Percentiles rank a stretch among this genome's conserved stretches.
Conservation (phyloP, 2,113 vertebrate species). For the Prolemur simus region DNA sequence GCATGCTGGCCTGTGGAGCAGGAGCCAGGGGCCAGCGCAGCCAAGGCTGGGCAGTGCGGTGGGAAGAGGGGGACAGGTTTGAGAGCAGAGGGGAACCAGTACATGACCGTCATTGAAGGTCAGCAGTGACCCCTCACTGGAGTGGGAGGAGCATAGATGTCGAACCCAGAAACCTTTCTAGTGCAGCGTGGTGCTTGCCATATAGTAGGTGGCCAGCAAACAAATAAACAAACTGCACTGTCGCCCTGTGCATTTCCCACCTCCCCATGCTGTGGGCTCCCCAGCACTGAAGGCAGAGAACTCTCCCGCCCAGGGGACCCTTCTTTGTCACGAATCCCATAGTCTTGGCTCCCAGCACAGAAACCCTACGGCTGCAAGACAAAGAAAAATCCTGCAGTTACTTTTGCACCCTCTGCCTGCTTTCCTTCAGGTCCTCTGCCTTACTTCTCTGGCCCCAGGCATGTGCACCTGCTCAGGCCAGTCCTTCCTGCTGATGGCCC, state of each 20-base stretch:
- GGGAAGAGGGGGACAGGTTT: background rate
- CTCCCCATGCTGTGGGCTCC: background rate
- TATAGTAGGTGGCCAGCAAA: background rate
- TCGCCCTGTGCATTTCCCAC: background rate
- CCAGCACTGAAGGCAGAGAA: no score
- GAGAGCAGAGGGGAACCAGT: background rate
- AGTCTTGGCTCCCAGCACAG: background rate
- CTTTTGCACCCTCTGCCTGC: background rate
- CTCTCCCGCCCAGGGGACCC: background rate
- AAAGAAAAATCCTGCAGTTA: background rate
- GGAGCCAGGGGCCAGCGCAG: background rate
- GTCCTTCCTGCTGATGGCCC: background rate
- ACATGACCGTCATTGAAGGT: background rate
- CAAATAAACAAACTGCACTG: rapidly evolving
- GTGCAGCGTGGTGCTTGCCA: background rate
- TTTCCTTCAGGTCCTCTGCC: background rate
- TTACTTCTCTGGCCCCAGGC: background rate
- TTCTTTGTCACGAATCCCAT: background rate
- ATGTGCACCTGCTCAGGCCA: background rate
- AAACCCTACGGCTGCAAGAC: background rate
- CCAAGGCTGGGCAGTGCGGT: rapidly evolving
- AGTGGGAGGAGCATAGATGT: no score
- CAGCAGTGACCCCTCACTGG: background rate
- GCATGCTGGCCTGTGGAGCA: background rate
- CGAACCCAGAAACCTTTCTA: background rate